Base-by-base conservation (phyloP, 2,797 vertebrate species). In the Lithobates pipiens region DNA sequence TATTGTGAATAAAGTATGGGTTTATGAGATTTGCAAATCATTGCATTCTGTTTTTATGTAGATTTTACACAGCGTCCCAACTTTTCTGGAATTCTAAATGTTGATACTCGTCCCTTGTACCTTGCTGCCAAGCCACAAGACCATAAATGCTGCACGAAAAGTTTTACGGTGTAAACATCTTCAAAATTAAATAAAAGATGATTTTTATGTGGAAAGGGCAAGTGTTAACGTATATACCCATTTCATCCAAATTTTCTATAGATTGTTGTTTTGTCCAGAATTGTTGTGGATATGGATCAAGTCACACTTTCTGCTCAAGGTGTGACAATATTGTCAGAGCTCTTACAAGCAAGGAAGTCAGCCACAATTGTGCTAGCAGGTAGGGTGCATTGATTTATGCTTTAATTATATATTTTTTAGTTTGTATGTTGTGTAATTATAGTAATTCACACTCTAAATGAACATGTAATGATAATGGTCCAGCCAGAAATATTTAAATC, bases 211-310 rank as follows among this genome's bases (percentile, higher is more conserved):
- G 50, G 3, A 54, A 54, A 54, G 5, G 8, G 5, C 3, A 54
- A 7, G 7, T 61, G 54, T 23, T 23, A 61, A 18, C 5, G 21
- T 9, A n/a, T 23, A 61, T 61, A 61, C 8, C 21, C 21, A 61
- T 61, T 23, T 61, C 54, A 61, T 23, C 21, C 18, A 61, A 7
- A 27, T 67, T 63, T 76, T 82, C 29, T 89, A 78, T 85, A 95
- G 95, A 93, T 94, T 75, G 90, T 95, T n/a, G 76, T 94, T 42
- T 89, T 95, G 75, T 91, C 93, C 57, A 94, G 90, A 91, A 93
- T 94, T 46, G 94, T 96, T 82, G 89, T 86, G 71, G 92, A 92
- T 57, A 82, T 89, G 79, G 93, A 95, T 85, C 92, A 94, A 27
- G 92, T 95, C 77, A 89, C 88, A 71, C 73, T 95, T 86, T 91